Base-by-base conservation (phyloP, 2,797 vertebrate genomes). In the Danio jaintianensis region DNA sequence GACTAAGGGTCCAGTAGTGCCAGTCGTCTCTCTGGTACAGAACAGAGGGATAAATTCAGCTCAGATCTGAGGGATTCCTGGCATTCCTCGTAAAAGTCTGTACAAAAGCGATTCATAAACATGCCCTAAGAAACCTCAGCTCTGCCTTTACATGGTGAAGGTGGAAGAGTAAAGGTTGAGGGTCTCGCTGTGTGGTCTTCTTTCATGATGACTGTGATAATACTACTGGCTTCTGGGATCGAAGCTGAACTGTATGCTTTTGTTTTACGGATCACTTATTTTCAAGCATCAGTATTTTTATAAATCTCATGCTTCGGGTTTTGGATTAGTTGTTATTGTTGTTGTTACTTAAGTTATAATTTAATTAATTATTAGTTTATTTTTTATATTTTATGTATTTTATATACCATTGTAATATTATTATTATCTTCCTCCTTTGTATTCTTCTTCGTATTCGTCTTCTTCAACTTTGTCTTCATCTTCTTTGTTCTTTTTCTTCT, bases 51-150 rank as follows among this genome's bases (percentile, higher is more conserved):
- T 82, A 81, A 88, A 77, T 69, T 69, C 72, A 82, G 83, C 62
- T 55, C 85, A 75, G 76, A 69, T 45, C 13, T 79, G 67, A 70
- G 45, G 83, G 84, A 89, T 92, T 91, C 88, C 85, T 78, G n/a
- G 75, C 82, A 89, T 92, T 91, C 90, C 84, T 83, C 43, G 29
- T 85, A 80, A 83, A 86, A 83, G 76, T 11, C 43, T 10, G 63
- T 45, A 85, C 63, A 52, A 48, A 70, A 78, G 83, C 53, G 6
- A 62, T 56, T 18, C 8, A 0, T 59, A 71, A 70, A 79, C 77
- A 70, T 22, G 38, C 56, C 79, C 12, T 61, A 61, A 53, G 47
- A 61, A 79, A 70, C 81, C 68, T 86, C 66, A 53, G 29, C 52
- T 55, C 64, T 72, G 75, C 52, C 79, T 83, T 52, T 52, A 79